Percentiles rank a stretch among this genome's conserved stretches.
Conservation (phyloP, 2,797 vertebrate species). For the Amblyraja radiata region DNA sequence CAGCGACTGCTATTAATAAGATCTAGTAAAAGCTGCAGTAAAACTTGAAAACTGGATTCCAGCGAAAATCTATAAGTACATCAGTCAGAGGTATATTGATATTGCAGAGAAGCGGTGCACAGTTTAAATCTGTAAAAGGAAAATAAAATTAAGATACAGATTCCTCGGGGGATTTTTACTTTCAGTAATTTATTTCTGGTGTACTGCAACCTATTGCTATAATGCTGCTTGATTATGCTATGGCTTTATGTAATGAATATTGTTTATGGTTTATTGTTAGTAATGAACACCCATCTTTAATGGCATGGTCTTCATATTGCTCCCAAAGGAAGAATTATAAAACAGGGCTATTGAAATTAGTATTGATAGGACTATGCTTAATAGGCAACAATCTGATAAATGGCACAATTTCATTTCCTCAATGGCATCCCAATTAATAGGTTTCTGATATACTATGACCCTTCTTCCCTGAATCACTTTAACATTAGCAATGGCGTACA, state of each 20-base stretch:
- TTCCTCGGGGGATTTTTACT: neutral
- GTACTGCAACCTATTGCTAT: neutral
- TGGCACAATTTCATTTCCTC: conserved; percentile 35
- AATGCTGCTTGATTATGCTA: conserved; percentile 4
- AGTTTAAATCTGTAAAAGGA: conserved; percentile 22
- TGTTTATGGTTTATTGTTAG: conserved; percentile 32
- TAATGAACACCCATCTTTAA: conserved; percentile 7
- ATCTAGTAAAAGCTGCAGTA: neutral
- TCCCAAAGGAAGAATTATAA: conserved; percentile 12
- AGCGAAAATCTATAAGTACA: neutral
- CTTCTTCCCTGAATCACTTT: neutral
- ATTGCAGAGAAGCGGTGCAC: neutral
- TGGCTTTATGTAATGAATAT: conserved; percentile 1
- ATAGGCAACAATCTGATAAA: conserved; percentile 32
- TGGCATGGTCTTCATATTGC: conserved; percentile 18
- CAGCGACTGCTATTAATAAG: neutral
- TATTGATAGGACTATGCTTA: conserved; percentile 27
- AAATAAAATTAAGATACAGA: conserved; percentile 12
- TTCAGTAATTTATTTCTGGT: conserved; percentile 20
- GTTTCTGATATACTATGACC: neutral
- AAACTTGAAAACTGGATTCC: conserved; percentile 11
- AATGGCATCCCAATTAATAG: conserved; percentile 23
- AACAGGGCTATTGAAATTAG: conserved; percentile 23
- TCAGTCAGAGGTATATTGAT: neutral
- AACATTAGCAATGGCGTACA: neutral